A percentile compares a stretch with the other conserved stretches of the same genome.
These are phyloP conservation scores for Saccostrea echinata DNA, from an alignment of 1,140 invertebrate species.

Conservation along the genomic window DNA sequence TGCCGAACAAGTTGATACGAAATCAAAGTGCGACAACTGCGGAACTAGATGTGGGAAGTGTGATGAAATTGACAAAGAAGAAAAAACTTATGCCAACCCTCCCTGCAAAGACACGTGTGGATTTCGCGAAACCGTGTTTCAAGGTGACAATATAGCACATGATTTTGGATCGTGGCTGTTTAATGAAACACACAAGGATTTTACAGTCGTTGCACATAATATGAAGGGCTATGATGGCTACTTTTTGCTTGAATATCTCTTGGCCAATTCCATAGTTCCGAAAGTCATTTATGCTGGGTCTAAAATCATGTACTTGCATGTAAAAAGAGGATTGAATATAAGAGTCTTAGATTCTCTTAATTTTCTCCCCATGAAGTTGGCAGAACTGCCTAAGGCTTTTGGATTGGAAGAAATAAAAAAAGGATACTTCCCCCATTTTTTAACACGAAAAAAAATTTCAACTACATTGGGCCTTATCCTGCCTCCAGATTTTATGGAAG, in stretches of 20 bases:
- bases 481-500: constrained; percentile 15
- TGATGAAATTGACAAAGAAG: neutral
- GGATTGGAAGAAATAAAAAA: constrained; percentile 50
- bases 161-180: constrained; percentile 54
- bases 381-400: constrained; percentile 51
- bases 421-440: constrained; percentile 60
- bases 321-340: constrained; percentile 43
- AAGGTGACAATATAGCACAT: neutral
- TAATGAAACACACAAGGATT: constrained; percentile 32
- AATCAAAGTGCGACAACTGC: constrained; percentile 32
- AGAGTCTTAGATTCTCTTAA: constrained; percentile 54
- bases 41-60: constrained; percentile 38
- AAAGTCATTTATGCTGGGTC: constrained; percentile 38
- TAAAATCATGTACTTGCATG: constrained; percentile 50
- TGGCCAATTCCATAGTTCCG: constrained; percentile 34
- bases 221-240: constrained; percentile 47
- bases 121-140: constrained; percentile 44
- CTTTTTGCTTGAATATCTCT: constrained; percentile 46
- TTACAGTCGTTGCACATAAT: constrained; percentile 43
- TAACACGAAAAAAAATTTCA: constrained; percentile 43
- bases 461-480: constrained; percentile 51
- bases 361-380: constrained; percentile 46
- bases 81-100: neutral
- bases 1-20: neutral
- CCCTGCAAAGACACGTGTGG: constrained; percentile 45